A percentile compares a stretch with the other conserved stretches of the same genome.
Evolutionary conservation across 2,888 invertebrate species (phyloP).

Genomic region (Epirrhoe alternata): DNA sequence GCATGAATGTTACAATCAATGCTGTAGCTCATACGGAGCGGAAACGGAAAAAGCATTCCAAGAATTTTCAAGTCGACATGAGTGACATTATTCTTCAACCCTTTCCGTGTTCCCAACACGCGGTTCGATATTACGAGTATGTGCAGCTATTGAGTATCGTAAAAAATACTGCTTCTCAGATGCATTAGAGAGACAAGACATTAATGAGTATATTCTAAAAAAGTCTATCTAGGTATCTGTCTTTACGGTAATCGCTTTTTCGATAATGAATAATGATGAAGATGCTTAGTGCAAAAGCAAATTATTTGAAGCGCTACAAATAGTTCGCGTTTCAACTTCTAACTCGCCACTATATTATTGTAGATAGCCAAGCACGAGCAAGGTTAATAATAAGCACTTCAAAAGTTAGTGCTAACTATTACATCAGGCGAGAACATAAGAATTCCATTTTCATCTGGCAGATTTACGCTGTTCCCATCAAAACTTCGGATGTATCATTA

Average conservation of each 20-base stretch:
- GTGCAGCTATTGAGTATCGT: too few relatives aligned
- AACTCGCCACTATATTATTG: background rate
- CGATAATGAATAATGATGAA: too few relatives aligned
- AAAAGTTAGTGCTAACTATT: conserved; percentile 30
- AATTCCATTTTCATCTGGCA: conserved; percentile 38
- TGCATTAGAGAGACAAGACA: too few relatives aligned
- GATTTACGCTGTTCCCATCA: conserved; percentile 2
- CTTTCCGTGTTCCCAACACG: too few relatives aligned
- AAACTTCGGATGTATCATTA: background rate
- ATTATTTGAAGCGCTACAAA: background rate
- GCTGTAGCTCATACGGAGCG: background rate
- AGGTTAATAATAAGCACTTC: conserved; percentile 21
- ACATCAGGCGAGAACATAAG: conserved; percentile 32
- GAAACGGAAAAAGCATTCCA: conserved; percentile 3
- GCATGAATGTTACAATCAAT: background rate
- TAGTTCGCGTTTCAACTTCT: background rate
- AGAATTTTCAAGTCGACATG: conserved; percentile 13
- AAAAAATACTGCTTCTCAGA: too few relatives aligned
- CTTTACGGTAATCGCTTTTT: too few relatives aligned
- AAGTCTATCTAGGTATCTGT: too few relatives aligned
- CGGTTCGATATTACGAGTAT: too few relatives aligned
- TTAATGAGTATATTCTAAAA: too few relatives aligned
- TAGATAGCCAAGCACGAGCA: background rate
- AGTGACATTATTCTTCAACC: background rate
- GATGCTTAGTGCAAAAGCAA: too few relatives aligned